A percentile compares a stretch with the other conserved stretches of the same genome.
Conservation (phyloP, 1,140 invertebrate genomes). For the Eurosta solidaginis region DNA sequence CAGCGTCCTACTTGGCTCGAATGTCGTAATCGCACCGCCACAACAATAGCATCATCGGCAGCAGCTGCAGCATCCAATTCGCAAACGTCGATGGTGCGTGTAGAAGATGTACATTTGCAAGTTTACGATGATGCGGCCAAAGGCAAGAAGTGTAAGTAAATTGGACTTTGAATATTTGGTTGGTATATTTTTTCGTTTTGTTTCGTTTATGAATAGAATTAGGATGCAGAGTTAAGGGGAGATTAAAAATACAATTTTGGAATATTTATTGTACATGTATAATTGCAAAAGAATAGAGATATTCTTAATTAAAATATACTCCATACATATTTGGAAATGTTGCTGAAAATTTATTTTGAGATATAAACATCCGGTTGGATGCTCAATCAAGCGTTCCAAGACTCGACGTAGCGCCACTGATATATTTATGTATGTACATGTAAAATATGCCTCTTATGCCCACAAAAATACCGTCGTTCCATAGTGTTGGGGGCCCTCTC, state of each 20-base stretch:
- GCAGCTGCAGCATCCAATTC: not conserved
- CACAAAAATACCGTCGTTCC: no score
- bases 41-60: not conserved
- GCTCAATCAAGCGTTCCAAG: no score
- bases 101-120: slow-evolving; percentile 52
- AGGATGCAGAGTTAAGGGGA: not conserved
- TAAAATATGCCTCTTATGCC: no score
- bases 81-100: slow-evolving; percentile 35
- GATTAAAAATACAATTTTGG: not conserved
- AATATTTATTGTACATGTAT: slow-evolving; percentile 14
- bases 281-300: not conserved
- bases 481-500: no score
- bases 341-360: no score
- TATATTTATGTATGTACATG: no score
- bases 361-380: no score
- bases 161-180: not conserved
- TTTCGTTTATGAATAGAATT: slow-evolving; percentile 7
- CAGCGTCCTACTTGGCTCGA: slow-evolving; percentile 8
- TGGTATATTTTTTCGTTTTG: not conserved
- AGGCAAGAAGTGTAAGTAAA: slow-evolving; percentile 32
- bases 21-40: slow-evolving; percentile 22
- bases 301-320: no score
- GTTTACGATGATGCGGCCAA: slow-evolving; percentile 34
- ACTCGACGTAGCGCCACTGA: no score
- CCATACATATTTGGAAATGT: no score